Conservation (phyloP, 2,113 vertebrate genomes). For the Antigone vipio region DNA sequence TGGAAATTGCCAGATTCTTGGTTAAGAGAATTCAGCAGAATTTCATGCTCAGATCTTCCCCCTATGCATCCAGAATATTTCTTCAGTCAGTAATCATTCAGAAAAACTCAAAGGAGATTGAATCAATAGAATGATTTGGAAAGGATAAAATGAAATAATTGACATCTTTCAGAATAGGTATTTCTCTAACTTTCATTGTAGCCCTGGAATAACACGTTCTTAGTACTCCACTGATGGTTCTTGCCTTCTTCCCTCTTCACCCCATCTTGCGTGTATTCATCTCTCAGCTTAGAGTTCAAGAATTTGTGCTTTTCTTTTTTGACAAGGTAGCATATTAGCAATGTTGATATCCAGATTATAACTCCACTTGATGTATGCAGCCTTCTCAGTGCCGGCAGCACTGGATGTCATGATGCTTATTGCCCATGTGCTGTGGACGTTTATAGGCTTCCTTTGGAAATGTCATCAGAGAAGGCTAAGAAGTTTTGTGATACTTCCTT, state of each 20-base stretch:
- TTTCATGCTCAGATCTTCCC: not conserved
- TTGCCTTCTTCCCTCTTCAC: not conserved
- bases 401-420: not conserved
- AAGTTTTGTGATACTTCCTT: not conserved
- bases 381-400: not conserved
- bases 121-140: not conserved
- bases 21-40: not conserved
- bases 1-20: not conserved
- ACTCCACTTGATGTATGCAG: not conserved
- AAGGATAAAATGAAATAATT: not conserved
- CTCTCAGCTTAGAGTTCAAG: not conserved
- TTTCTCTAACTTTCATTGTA: not conserved
- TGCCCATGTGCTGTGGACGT: not conserved
- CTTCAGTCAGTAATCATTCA: not conserved
- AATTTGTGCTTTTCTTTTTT: not conserved
- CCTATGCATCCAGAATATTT: not conserved
- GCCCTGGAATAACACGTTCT: not conserved
- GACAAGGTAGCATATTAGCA: not conserved
- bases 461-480: not conserved
- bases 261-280: not conserved
- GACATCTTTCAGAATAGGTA: not conserved
- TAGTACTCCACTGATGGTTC: not conserved
- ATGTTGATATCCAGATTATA: not conserved
- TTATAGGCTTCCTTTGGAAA: not conserved
- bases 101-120: not conserved